Evolutionary conservation across 2,888 invertebrate species (phyloP).

Genomic region (Melinopterus prodromus): DNA sequence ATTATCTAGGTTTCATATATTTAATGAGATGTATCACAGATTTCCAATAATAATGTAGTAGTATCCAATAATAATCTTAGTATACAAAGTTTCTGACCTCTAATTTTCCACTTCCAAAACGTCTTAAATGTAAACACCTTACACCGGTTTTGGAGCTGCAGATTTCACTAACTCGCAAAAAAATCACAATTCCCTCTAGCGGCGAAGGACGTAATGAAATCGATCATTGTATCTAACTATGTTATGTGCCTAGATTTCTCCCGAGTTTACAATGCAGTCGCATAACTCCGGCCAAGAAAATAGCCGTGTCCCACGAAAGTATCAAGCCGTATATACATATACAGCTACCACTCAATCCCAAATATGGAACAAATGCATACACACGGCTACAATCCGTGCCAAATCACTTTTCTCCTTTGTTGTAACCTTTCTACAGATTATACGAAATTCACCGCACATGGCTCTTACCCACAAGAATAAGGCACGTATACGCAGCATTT

Average conservation of each 20-base stretch:
- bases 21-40: too few species aligned
- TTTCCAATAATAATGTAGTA: too few species aligned
- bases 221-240: not conserved
- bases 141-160: too few species aligned
- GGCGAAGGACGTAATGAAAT: not conserved
- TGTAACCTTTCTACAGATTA: not conserved
- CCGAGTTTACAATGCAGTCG: not conserved
- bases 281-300: not conserved
- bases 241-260: not conserved
- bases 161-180: too few species aligned
- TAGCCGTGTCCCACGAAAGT: not conserved
- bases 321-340: not conserved
- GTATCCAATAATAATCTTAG: too few species aligned
- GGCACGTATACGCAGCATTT: too few species aligned
- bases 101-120: too few species aligned
- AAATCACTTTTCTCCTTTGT: not conserved
- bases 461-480: too few species aligned
- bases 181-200: not conserved
- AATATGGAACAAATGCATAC: not conserved
- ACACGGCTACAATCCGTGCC: not conserved
- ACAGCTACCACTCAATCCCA: not conserved
- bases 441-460: too few species aligned
- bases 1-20: too few species aligned
- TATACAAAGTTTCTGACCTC: too few species aligned
- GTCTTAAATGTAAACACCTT: too few species aligned